Base-by-base conservation (phyloP, 2,113 vertebrate species). In the Datnioides undecimradiatus region DNA sequence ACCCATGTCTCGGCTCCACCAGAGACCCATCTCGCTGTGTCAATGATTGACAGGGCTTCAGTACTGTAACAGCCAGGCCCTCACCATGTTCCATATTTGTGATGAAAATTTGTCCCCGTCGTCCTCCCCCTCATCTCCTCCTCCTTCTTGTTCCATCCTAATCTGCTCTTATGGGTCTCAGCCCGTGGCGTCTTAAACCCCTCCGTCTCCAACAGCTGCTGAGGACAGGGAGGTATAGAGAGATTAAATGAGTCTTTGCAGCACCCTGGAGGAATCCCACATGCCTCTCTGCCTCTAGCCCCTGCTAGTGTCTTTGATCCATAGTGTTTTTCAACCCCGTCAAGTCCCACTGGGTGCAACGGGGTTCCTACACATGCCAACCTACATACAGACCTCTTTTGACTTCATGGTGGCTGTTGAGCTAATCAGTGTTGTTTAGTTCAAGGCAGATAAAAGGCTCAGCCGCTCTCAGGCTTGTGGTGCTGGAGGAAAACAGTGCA, bases 191-290 rank as follows among this genome's bases (percentile, higher is more conserved):
- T 89, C 84, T 91, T 90, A 91, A 93, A 90, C 76, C 80, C 73
- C 83, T 85, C 74, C 57, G 63, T 89, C 89, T 87, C 77, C 79
- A 91, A 82, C 93, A 93, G 90, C 92, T 94, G 93, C 88, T 81
- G 87, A 92, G 83, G 78, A 90, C 88, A 88, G 85, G 73, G 86
- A 89, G 81, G 85, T 92, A 88, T 79, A 65, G 77, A 80, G 81
- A 86, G 92, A 92, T 93, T 93, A 93, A 90, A 93, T 76, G 73
- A 73, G 79, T 80, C 79, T 90, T 84, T 88, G 85, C 79, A 84
- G 76, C 80, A 81, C 79, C 88, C 87, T 80, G 73, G 63, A 87
- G 75, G 85, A 90, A 82, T 92, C 81, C 82, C 82, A 84, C 89
- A 89, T 67, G 82, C 55, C 80, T 78, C 75, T 76, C 68, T 84